Evolutionary conservation across 2,888 invertebrate genomes (phyloP).

Genomic region (Unio pictorum): DNA sequence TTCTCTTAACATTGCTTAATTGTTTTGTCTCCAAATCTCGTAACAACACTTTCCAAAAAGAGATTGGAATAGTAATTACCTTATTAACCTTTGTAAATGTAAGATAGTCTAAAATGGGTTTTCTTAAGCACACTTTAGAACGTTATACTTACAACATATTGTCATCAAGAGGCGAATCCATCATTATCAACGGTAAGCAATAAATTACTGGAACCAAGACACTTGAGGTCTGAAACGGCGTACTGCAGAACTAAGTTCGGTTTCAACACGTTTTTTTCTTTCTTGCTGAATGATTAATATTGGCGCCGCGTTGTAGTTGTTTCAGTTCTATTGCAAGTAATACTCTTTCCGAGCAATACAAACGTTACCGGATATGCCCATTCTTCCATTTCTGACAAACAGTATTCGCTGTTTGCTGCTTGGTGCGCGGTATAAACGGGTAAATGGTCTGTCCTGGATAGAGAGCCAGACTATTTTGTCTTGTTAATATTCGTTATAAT

Average conservation of each 20-base stretch:
- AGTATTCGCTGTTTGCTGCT: no score
- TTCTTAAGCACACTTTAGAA: no score
- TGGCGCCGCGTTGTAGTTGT: conserved; percentile 6
- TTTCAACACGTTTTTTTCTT: not conserved
- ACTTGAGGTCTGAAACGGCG: not conserved
- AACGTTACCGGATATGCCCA: conserved; percentile 21
- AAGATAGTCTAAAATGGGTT: no score
- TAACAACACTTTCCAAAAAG: no score
- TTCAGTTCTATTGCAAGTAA: conserved; percentile 13
- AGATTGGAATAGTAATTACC: no score
- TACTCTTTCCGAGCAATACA: conserved; percentile 19
- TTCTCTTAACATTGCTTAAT: no score
- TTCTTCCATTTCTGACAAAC: conserved; percentile 13
- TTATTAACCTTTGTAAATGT: no score
- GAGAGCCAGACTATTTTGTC: no score
- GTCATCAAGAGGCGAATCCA: conserved; percentile 1
- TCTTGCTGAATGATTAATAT: not conserved
- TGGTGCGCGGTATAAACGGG: no score
- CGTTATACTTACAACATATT: not conserved
- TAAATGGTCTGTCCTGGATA: no score
- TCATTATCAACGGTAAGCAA: not conserved
- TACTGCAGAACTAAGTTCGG: conserved; percentile 4
- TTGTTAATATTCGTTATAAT: no score
- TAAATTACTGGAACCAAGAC: not conserved
- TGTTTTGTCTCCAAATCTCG: no score